Base-by-base conservation (phyloP, 2,797 vertebrate species). In the Oreonectes daqikongensis region DNA sequence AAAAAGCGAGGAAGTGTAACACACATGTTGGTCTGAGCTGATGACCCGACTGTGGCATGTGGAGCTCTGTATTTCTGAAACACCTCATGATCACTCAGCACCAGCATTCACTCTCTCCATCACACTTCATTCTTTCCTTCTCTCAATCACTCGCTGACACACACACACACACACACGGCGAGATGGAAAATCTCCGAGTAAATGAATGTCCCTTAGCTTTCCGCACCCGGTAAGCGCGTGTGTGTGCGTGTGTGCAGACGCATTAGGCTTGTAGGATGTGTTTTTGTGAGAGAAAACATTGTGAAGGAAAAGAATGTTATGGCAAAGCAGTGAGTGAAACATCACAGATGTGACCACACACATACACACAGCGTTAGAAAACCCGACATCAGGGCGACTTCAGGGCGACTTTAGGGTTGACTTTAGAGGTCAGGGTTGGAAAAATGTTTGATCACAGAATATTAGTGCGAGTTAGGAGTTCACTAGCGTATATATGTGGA, bases 261-360 rank as follows among this genome's bases (percentile, higher is more conserved):
- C 20, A 32, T 32, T 42, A 5, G 14, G 17, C 50, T 75, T 57
- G 64, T 35, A 46, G 52, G 26, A 75, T 67, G 63, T 61, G 72
- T 64, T 57, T 80, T 80, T 78, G 78, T 65, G 22, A 24, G 38
- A 79, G 84, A 83, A 87, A 89, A 87, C 85, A 87, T 83, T 69
- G 73, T 67, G 61, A 64, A 44, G 11, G 69, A 82, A 84, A 84
- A 77, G 84, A 83, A 85, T 90, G 89, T 90, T 91, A 88, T 92
- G 91, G 91, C 89, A 88, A 82, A 81, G 84, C 86, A 89, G 86
- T 76, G 85, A 92, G 84, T 90, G 91, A 91, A 83, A 88, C 77
- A 87, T 86, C 81, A 86, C 91, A 92, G 91, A 88, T 67, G 73
- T 75, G 63, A 75, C 73, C 73, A 75, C 73, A 75, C 63, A 74